phyloP scores from a whole-genome alignment of 2,113 vertebrate genomes.

The Cyprinus carpio region DNA sequence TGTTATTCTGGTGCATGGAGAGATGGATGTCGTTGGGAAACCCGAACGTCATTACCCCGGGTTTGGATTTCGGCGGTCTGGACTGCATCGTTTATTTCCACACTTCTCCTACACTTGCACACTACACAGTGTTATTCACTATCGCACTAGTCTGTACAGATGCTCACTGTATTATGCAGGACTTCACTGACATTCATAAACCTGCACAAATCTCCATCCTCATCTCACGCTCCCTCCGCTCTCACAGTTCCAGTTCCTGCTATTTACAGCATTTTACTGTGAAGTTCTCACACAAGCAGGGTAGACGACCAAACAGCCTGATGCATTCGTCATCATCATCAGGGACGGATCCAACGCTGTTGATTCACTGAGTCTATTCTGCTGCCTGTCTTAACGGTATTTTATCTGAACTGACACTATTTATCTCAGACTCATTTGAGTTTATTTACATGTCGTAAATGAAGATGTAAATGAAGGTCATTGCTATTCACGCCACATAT shows the following conservation, averaged over 20 bases:
- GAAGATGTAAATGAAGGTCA: conserved; percentile 36
- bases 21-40: background rate
- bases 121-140: conserved; percentile 22
- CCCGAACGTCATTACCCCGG: background rate
- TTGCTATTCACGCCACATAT: conserved; percentile 26
- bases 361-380: conserved; percentile 3
- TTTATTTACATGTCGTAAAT: conserved; percentile 13
- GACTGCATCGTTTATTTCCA: conserved; percentile 5
- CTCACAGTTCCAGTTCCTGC: conserved; percentile 11
- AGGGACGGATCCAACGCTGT: background rate
- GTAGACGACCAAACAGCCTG: conserved; percentile 32
- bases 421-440: conserved; percentile 5
- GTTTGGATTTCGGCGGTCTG: background rate
- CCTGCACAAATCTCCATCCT: background rate
- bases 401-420: background rate
- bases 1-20: background rate
- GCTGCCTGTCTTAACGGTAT: background rate
- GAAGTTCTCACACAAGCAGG: conserved; percentile 43
- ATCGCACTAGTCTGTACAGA: background rate
- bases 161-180: background rate
- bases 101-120: conserved; percentile 4
- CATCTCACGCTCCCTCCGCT: background rate
- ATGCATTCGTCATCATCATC: background rate
- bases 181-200: background rate
- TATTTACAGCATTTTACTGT: conserved; percentile 42